Evolutionary conservation across 2,888 invertebrate species (phyloP), one percentile per base, ranked within the genome.

Genomic region (Isoperla grammatica): DNA sequence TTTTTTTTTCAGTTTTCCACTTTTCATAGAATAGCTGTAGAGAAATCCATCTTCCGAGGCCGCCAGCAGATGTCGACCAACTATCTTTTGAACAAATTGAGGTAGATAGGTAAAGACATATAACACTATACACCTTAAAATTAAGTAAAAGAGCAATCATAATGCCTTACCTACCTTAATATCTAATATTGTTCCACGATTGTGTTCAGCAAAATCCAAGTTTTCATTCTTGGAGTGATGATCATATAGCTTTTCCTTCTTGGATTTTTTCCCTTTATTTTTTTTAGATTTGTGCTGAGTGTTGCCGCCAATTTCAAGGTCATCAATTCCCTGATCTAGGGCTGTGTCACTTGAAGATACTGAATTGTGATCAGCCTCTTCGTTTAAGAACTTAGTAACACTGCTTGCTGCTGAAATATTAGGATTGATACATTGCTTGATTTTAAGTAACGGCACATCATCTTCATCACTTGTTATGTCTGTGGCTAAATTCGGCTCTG

Each of bases 11-110:
- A 82, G 73, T 59, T 77, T 76, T 2, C 81, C 81, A 15, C 80
- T 79, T 4, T 68, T 65, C 6, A 78, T 72, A 66, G 77, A 78
- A 69, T 81, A 84, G 70, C 81, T 79, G 69, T 83, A 83, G 49
- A 86, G 78, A 65, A 79, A 79, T 57, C 85, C 85, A 65, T 82
- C 81, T 61, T 84, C 78, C 59, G 83, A 82, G 0, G 83, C 85
- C 0, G 82, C 83, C 65, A 85, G 70, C 70, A 85, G 80, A 57
- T 80, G 78, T 65, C 80, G 77, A 45, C 80, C 79, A 63, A 82
- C 74, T 63, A 80, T 78, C 85, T 85, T 75, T 60, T 78, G 4
- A 29, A 29, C 29, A 29, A 29, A 29, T 29, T 29, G 29, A 29
- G 8, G 29, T 29, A 29, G 29, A 8, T 29, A 29, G 29, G 29